Conservation (phyloP, 92 coral and sea anemone species). For the Epizoanthus illoricatus region DNA sequence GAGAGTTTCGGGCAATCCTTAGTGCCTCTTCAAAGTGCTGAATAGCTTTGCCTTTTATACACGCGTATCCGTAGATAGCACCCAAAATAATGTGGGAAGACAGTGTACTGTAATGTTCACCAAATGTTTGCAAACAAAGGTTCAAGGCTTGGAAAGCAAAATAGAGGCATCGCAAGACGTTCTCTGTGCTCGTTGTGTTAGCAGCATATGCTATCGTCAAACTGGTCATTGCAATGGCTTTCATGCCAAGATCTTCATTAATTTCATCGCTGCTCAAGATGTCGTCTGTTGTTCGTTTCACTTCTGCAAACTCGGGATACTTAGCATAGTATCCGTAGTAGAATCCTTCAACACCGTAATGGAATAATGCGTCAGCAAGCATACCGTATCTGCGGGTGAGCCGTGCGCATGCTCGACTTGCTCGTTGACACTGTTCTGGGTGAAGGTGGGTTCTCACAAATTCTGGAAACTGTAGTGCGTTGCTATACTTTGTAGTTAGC, state of each 20-base stretch:
- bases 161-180: background rate
- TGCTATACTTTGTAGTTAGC: background rate
- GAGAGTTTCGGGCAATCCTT: background rate
- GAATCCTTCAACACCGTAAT: background rate
- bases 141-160: background rate
- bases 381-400: background rate
- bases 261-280: background rate
- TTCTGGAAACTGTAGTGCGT: background rate
- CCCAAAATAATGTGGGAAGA: background rate
- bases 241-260: background rate
- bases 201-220: slow-evolving; percentile 1
- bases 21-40: background rate
- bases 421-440: background rate
- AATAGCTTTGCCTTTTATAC: background rate
- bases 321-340: slow-evolving; percentile 7
- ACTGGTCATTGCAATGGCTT: background rate
- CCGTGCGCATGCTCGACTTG: background rate
- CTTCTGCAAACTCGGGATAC: background rate
- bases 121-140: background rate
- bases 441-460: background rate
- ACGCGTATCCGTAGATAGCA: slow-evolving; percentile 2
- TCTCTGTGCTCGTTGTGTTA: background rate
- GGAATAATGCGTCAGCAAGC: slow-evolving; percentile 3
- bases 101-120: background rate
- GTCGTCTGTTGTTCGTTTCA: background rate